Base-by-base conservation (phyloP, 2,797 vertebrate genomes). In the Hapalemur alaotrensis region DNA sequence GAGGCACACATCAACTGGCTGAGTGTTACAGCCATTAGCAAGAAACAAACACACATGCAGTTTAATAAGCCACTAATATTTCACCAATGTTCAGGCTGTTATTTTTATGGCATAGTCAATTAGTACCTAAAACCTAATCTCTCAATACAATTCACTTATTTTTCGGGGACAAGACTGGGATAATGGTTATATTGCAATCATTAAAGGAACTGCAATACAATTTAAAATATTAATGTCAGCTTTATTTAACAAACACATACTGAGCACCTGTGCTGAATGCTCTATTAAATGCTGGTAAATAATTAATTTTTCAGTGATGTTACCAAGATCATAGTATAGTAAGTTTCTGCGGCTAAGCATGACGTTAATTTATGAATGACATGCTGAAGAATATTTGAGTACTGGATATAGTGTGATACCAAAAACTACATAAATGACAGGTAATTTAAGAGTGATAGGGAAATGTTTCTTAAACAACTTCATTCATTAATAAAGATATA, bases 221-320 rank as follows among this genome's bases (percentile, higher is more conserved):
- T 72, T 83, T 88, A 35, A 93, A 94, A 91, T 91, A 85, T 88
- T 96, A 83, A 80, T 61, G 17, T 61, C 32, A 35, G 22, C 82
- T 95, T 86, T 90, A 93, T 89, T 59, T 83, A 97, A 78, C 78
- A 90, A 94, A 61, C 10, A 87, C 48, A 28, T 59, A 72, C 23
- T 61, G 65, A 80, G 43, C 43, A 78, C 35, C 38, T 93, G 20
- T 81, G 67, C 67, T 85, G 67, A 92, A 28, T 81, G 85, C 54
- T 89, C 38, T 54, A 81, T 23, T 72, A 72, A 88, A 76, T 72
- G n/a, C 25, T 70, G n/a, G 15, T 93, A 81, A 96, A 63, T 83
- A 89, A 73, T 30, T 75, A 75, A 52, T 84, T 89, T 89, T 89
- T 93, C 59, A 92, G 20, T 48, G 43, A 84, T 81, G 38, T 7